A percentile compares a stretch with the other conserved stretches of the same genome.
These are phyloP conservation scores for Pachypsylla venusta DNA, from an alignment of 1,140 invertebrate species.

Conservation along the genomic window DNA sequence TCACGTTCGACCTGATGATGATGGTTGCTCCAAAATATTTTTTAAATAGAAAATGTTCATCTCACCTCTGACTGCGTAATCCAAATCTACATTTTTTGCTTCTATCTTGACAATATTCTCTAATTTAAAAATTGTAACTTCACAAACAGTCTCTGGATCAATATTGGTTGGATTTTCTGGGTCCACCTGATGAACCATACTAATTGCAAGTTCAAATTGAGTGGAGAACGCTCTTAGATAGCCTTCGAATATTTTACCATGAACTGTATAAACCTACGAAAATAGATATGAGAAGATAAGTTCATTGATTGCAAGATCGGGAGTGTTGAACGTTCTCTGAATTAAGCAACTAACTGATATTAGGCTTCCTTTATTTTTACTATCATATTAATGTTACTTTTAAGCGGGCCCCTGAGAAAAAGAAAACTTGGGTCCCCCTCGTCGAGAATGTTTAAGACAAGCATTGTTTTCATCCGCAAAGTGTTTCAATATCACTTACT, in stretches of 20 bases:
- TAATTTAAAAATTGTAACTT: conserved; percentile 72
- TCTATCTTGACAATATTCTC: conserved; percentile 64
- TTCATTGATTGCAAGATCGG: not conserved
- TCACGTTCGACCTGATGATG: too few relatives aligned
- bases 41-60: not conserved
- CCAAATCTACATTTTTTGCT: conserved; percentile 67
- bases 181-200: conserved; percentile 67
- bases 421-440: too few relatives aligned
- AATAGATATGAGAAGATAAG: conserved; percentile 11
- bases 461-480: not conserved
- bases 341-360: not conserved
- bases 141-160: conserved; percentile 50
- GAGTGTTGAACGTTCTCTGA: not conserved
- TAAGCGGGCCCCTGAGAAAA: conserved; percentile 7
- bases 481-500: conserved; percentile 28
- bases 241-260: conserved; percentile 67
- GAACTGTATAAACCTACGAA: conserved; percentile 51
- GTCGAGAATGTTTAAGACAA: not conserved
- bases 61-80: conserved; percentile 61
- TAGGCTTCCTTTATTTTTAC: not conserved
- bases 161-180: conserved; percentile 40
- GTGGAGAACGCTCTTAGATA: conserved; percentile 73
- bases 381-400: not conserved
- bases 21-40: not conserved
- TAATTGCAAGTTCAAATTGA: conserved; percentile 66